Evolutionary conservation across 2,797 vertebrate genomes (phyloP), one percentile per base, ranked within the genome.

Genomic region (Acipenser oxyrinchus): DNA sequence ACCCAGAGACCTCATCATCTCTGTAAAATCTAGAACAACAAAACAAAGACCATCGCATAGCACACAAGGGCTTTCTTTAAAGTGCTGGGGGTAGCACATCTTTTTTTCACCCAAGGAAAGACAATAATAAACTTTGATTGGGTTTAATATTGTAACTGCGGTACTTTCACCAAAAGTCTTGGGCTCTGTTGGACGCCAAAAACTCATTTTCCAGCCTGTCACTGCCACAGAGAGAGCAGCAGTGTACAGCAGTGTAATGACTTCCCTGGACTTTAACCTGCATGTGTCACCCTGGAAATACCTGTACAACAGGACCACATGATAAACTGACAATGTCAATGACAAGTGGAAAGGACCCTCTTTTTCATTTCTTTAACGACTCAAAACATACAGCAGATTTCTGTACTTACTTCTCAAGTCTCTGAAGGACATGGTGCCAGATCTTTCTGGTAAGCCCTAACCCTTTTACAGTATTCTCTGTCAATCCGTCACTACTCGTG

Each of bases 1-100:
- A 0, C 96, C 96, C 67, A 99, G 81, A 0, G 94, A 91, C 73
- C 94, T 87, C 93, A 95, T 95, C 95, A 95, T 94, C 81, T 94
- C 92, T 8, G 93, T 97, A 63, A 99, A 97, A 81, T 94, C 93
- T 94, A 77, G 57, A 72, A 66, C 63, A n/a, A 60, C 6, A 11
- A 64, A 57, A 61, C 62, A 67, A 62, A 6, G 8, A 63, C 50
- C 51, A 55, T 51, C 55, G 10, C 18, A 37, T 50, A 51, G 6
- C 12, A 12, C 1, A 15, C 6, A 6, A 11, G 7, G 6, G 11
- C 11, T 15, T 58, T 11, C 11, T 2, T 11, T 58, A 58, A 58
- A 58, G 55, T 58, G 55, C 7, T 11, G 11, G 11, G 11, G 10
- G 55, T 7, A 12, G 51, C 51, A 15, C 13, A 48, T 8, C 11